Evolutionary conservation across 2,113 vertebrate genomes (phyloP).

Genomic region (Xenopus borealis): DNA sequence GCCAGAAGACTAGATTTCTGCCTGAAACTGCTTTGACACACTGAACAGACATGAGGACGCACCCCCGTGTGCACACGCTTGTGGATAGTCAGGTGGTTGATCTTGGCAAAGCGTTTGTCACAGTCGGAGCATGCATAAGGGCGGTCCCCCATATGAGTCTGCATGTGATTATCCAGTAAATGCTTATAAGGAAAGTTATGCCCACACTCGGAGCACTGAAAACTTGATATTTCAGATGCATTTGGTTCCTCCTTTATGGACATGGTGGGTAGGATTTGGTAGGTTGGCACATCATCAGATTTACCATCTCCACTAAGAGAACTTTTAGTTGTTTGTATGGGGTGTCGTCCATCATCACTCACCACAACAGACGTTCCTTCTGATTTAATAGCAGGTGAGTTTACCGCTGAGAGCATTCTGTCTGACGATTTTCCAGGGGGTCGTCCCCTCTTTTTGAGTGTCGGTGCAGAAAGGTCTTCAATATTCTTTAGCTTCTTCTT

Average conservation of each 20-base stretch:
- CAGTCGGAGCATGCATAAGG: constrained; percentile 66
- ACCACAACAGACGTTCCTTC: too few relatives aligned
- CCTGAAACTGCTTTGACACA: constrained; percentile 75
- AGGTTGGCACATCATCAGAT: too few relatives aligned
- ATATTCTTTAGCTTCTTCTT: neutral
- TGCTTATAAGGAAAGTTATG: constrained; percentile 16
- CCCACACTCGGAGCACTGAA: constrained; percentile 14
- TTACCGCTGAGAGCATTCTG: neutral
- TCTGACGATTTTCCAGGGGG: neutral
- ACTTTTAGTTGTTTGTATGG: too few relatives aligned
- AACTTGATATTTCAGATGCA: neutral
- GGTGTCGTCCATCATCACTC: neutral
- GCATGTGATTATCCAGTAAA: constrained; percentile 2
- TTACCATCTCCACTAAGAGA: too few relatives aligned
- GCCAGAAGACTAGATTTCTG: constrained; percentile 48
- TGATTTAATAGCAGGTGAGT: neutral
- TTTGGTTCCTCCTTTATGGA: neutral
- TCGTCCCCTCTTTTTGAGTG: neutral
- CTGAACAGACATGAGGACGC: constrained; percentile 71
- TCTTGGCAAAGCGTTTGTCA: constrained; percentile 47
- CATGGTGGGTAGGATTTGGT: neutral
- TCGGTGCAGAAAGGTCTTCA: neutral
- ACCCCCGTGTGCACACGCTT: constrained; percentile 75
- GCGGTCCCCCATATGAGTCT: constrained; percentile 51
- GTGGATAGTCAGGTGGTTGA: constrained; percentile 73